A percentile compares a stretch with the other conserved stretches of the same genome.
Evolutionary conservation across 2,797 vertebrate species (phyloP).

Genomic region (Alcedo atthis): DNA sequence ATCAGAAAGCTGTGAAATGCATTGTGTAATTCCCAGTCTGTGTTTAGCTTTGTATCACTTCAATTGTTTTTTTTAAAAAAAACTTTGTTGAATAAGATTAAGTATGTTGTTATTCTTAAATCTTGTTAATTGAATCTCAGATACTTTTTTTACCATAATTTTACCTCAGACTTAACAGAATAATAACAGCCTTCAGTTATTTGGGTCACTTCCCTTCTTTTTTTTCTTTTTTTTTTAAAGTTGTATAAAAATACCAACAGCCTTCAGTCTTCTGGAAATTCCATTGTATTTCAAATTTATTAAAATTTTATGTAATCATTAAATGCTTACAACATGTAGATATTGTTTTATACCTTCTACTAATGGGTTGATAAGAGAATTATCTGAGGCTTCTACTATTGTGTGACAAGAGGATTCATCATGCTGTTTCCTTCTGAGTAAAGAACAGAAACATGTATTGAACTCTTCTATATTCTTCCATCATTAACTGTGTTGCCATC

Average conservation of each 20-base stretch:
- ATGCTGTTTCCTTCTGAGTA: not conserved
- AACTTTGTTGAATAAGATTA: not conserved
- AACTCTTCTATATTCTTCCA: not conserved
- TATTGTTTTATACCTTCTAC: not conserved
- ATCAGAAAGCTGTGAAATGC: not conserved
- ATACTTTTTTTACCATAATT: not conserved
- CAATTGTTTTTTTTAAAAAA: not conserved
- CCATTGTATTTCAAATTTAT: not conserved
- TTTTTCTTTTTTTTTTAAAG: not conserved
- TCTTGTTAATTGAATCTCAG: not conserved
- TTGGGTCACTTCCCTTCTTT: not conserved
- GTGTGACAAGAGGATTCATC: not conserved
- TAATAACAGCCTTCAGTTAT: not conserved
- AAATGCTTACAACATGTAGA: not conserved
- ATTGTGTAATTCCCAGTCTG: not conserved
- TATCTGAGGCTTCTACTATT: not conserved
- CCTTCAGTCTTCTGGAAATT: not conserved
- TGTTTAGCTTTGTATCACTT: not conserved
- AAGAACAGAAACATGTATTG: not conserved
- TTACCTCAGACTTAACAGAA: not conserved
- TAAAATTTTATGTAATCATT: not conserved
- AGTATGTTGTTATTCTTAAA: not conserved
- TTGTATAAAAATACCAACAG: not conserved
- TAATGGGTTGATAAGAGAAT: slow-evolving; percentile 23
- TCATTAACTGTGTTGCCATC: not conserved